A percentile compares a stretch with the other conserved stretches of the same genome.
Evolutionary conservation across 2,113 vertebrate genomes (phyloP).

Genomic region (Vulpes vulpes): DNA sequence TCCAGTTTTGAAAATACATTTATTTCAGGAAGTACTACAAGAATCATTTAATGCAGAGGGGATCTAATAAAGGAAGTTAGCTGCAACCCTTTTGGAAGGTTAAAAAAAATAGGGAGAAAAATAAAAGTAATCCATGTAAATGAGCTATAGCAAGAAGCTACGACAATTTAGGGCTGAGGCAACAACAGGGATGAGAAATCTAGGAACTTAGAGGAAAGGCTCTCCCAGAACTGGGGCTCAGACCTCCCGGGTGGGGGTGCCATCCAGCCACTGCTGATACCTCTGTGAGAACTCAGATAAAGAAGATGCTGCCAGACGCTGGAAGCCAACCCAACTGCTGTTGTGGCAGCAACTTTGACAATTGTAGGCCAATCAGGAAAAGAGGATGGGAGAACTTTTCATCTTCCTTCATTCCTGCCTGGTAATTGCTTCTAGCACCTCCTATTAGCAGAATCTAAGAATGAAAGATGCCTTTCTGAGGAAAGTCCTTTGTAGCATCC

Average conservation of each 20-base stretch:
- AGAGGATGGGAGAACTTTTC: not conserved
- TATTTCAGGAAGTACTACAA: not conserved
- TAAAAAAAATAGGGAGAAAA: not conserved
- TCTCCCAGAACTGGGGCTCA: not conserved
- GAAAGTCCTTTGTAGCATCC: not conserved
- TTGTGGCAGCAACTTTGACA: not conserved
- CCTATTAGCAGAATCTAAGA: not conserved
- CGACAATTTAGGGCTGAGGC: not conserved
- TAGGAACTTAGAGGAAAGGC: not conserved
- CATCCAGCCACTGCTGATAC: not conserved
- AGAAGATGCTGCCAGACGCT: not conserved
- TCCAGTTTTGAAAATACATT: not conserved
- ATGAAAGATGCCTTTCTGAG: not conserved
- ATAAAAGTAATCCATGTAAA: not conserved
- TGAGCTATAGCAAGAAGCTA: not conserved
- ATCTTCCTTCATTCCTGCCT: not conserved
- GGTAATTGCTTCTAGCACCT: not conserved
- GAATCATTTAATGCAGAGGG: not conserved
- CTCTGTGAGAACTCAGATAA: not conserved
- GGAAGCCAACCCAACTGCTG: too few species aligned
- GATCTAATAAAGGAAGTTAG: not conserved
- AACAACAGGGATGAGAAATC: not conserved
- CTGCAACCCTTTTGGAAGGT: not conserved
- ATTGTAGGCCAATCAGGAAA: not conserved
- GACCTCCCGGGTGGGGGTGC: not conserved